Conservation (phyloP, 2,113 vertebrate species). For the Pseudopipra pipra region DNA sequence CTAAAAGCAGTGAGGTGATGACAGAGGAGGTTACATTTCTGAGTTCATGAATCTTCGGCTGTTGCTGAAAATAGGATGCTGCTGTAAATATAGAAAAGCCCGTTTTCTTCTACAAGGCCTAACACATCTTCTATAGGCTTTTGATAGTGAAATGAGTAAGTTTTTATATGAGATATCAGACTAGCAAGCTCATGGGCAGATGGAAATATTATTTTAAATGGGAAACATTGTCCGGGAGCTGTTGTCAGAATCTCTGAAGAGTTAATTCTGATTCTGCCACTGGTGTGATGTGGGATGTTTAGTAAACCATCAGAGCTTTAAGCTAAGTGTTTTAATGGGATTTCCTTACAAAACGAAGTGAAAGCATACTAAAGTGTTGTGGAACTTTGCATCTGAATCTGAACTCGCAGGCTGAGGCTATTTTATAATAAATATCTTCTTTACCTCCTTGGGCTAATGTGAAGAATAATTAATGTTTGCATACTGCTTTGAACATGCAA, state of each 20-base stretch:
- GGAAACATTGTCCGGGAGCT: not conserved
- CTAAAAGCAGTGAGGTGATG: not conserved
- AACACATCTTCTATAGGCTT: not conserved
- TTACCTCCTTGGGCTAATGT: not conserved
- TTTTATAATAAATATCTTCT: conserved; percentile 1
- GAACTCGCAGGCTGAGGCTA: not conserved
- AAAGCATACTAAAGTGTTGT: not conserved
- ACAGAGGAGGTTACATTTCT: not conserved
- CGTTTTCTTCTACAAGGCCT: not conserved
- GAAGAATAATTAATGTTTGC: conserved; percentile 18
- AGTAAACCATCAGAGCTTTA: not conserved
- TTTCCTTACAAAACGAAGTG: not conserved
- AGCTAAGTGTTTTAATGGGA: not conserved
- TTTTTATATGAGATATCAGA: not conserved
- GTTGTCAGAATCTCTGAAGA: not conserved
- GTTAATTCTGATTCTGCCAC: not conserved
- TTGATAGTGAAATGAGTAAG: not conserved
- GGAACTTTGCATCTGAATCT: not conserved
- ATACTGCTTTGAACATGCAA: not conserved
- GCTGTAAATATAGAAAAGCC: not conserved
- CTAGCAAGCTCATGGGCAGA: not conserved
- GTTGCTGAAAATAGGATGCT: not conserved
- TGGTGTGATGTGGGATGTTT: not conserved
- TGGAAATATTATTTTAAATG: not conserved
- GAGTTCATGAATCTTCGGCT: not conserved